Evolutionary conservation across 2,113 vertebrate species (phyloP), one percentile per base, ranked within the genome.

Genomic region (Marmota flaviventris): DNA sequence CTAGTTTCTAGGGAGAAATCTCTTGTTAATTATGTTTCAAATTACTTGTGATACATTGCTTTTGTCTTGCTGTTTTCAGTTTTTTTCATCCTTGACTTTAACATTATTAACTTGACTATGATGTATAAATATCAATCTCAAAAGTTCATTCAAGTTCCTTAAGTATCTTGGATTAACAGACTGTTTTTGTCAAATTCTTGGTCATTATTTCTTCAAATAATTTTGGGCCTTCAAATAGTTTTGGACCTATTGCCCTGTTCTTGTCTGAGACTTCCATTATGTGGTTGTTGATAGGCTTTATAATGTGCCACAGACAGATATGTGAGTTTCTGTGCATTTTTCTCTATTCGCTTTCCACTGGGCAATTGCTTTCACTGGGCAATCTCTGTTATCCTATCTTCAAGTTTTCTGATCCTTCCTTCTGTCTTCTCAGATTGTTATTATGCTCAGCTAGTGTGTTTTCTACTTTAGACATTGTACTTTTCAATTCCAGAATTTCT

Each of bases 291-390:
- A 9, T 48, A 32, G 11, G 20, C n/a, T 9, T 65, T 16, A 12
- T 11, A 9, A 42, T 10, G 16, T 16, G 1, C 0, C 39, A 22
- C 11, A 16, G 25, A 29, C 8, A 29, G 25, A 8, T 20, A 3
- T 32, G 32, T 20, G 39, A 39, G 8, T 73, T 72, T 63, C 75
- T 39, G 5, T 10, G 34, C 14, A 67, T 22, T 11, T 48, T 82
- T 70, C 7, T 61, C 32, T 34, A 61, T 16, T 61, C 5, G 17
- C 24, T 14, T 56, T 37, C 42, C 12, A 42, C 53, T n/a, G 72
- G 37, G 2, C 45, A 45, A 45, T 29, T 34, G 13, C 27, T 32
- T 16, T 78, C 6, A 29, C 17, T 16, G 4, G 42, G n/a, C 25
- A 70, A 61, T 65, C 61, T 72, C 39, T 24, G 29, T 22, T 81